phyloP scores from a whole-genome alignment of 2,113 vertebrate genomes.

The Eleginops maclovinus region DNA sequence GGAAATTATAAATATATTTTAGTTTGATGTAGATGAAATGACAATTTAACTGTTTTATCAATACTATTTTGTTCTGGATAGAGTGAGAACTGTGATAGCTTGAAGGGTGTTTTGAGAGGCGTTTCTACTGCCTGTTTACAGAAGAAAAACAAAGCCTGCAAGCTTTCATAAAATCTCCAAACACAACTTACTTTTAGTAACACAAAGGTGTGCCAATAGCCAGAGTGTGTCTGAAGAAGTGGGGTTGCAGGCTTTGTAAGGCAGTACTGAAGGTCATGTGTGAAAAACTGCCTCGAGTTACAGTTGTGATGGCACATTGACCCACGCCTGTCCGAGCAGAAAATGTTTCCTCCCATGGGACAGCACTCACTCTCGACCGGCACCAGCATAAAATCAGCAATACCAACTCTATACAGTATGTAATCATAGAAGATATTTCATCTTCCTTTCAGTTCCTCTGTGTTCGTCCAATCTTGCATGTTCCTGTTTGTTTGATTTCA shows the following conservation, averaged over 20 bases:
- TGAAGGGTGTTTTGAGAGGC: neutral
- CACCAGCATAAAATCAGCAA: constrained; percentile 37
- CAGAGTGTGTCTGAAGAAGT: constrained; percentile 11
- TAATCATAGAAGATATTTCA: neutral
- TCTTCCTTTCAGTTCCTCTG: neutral
- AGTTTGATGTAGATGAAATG: neutral
- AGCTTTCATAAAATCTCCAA: constrained; percentile 35
- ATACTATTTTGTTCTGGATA: constrained; percentile 7
- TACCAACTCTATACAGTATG: neutral
- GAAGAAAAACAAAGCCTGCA: constrained; percentile 7
- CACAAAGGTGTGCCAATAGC: neutral
- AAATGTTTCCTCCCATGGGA: constrained; percentile 68
- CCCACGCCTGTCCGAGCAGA: constrained; percentile 69
- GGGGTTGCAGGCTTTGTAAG: constrained; percentile 19
- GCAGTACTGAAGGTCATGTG: constrained; percentile 59
- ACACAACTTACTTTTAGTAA: constrained; percentile 11
- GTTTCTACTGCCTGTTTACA: neutral
- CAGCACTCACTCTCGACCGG: constrained; percentile 23
- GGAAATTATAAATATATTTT: neutral
- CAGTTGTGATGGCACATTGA: constrained; percentile 39
- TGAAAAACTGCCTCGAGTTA: constrained; percentile 53
- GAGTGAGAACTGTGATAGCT: neutral
- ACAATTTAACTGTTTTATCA: constrained; percentile 17
- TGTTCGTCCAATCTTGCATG: neutral
- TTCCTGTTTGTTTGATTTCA: neutral